Percentiles rank a stretch among this genome's conserved stretches.
phyloP scores from a whole-genome alignment of 2,888 invertebrate genomes.

The Tenthredo mesomela region DNA sequence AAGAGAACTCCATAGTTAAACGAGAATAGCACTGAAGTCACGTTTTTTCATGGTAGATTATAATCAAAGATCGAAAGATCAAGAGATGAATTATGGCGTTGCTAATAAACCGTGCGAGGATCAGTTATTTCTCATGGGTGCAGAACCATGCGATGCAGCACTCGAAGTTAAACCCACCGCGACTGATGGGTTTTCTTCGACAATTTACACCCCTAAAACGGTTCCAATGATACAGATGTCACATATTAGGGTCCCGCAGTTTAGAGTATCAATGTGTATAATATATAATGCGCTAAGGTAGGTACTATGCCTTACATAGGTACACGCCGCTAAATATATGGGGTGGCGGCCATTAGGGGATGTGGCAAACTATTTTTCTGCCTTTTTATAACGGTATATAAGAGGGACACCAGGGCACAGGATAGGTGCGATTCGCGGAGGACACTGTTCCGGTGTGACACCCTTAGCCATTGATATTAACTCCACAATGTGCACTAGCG shows the following conservation, averaged over 20 bases:
- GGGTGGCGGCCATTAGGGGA: slow-evolving; percentile 49
- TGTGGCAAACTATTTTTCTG: slow-evolving; percentile 30
- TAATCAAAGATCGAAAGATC: not conserved
- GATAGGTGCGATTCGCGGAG: slow-evolving; percentile 32
- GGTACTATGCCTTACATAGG: not conserved
- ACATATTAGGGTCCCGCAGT: slow-evolving; percentile 57
- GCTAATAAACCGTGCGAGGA: slow-evolving; percentile 23
- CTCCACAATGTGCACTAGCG: not conserved
- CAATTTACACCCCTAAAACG: slow-evolving; percentile 48
- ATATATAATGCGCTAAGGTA: slow-evolving; percentile 18
- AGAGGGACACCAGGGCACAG: not conserved
- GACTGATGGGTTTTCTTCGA: slow-evolving; percentile 49
- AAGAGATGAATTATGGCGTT: not conserved
- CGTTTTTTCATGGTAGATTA: not conserved
- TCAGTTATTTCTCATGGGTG: not conserved
- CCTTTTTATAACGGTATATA: slow-evolving; percentile 12
- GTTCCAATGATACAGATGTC: slow-evolving; percentile 76
- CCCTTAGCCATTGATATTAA: slow-evolving; percentile 60
- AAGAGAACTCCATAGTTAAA: not conserved
- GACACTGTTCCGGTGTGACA: slow-evolving; percentile 67
- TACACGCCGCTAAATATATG: slow-evolving; percentile 44
- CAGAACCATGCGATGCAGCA: not conserved
- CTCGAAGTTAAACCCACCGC: slow-evolving; percentile 47
- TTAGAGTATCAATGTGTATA: not conserved
- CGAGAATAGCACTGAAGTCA: not conserved